Base-by-base conservation (phyloP, 2,797 vertebrate species). In the Microctenopoma stevenorrisi region DNA sequence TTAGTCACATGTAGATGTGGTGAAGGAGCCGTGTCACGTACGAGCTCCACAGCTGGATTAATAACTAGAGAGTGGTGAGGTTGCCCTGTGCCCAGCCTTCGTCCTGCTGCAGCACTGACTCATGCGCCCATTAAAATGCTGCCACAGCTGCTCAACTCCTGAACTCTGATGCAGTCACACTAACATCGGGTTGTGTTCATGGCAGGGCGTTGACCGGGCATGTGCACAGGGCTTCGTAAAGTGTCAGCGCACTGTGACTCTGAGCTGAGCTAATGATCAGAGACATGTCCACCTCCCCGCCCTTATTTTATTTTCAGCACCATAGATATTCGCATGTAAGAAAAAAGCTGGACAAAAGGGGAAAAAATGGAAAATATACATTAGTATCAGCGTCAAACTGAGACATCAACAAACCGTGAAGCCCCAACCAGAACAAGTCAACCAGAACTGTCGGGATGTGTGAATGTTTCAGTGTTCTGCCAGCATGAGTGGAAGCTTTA, bases 41-140 rank as follows among this genome's bases (percentile, higher is more conserved):
- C 14, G 50, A 50, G 64, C 54, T 56, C 46, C 66, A 47, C 68
- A 28, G 70, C 66, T 59, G 74, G 38, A 50, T 35, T 62, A 64
- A 49, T 53, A 7, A 47, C 68, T 38, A 57, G 0, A 9, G 70
- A 72, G 77, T 5, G 70, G 42, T 15, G 60, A 55, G 42, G 67
- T 44, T 46, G 56, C 52, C 68, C 63, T 8, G n/a, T 1, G 25
- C n/a, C 12, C 59, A 5, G 62, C 75, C 64, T 62, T 55, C 0
- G n/a, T 65, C 59, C 54, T 63, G 44, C 37, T 64, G 46, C 61
- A 25, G 65, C 72, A 26, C 61, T 72, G 74, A 88, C 76, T 84
- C 83, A 84, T 43, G 2, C 48, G 49, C 73, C 82, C 74, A 40
- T 85, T 82, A 83, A 78, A 62, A 13, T 5, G 26, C 63, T 26